Evolutionary conservation across 2,797 vertebrate genomes (phyloP).

Genomic region (Agapornis canus): DNA sequence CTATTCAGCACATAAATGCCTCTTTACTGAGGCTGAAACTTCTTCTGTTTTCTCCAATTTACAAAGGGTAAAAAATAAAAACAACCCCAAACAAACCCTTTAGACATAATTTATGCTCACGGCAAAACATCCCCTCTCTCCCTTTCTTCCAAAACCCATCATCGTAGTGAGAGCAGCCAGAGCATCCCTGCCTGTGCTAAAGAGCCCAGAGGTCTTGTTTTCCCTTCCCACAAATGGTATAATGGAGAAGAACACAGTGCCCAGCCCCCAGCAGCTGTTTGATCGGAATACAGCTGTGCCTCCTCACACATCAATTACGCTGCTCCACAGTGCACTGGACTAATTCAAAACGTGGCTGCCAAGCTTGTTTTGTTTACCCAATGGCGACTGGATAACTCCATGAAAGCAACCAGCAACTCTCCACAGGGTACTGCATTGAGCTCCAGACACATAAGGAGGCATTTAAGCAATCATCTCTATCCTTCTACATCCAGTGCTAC

Average conservation of each 20-base stretch:
- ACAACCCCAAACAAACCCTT: background rate
- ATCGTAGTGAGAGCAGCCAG: background rate
- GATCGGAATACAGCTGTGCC: background rate
- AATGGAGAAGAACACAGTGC: background rate
- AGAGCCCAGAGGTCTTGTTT: background rate
- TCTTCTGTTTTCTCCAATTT: background rate
- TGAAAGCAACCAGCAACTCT: background rate
- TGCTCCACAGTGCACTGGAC: background rate
- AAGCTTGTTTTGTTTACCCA: background rate
- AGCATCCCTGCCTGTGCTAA: background rate
- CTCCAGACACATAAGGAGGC: background rate
- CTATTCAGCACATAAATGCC: background rate
- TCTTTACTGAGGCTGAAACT: background rate
- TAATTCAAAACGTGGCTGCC: background rate
- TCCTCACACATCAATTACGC: background rate
- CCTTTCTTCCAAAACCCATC: background rate
- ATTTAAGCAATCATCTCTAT: background rate
- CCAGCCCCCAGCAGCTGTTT: background rate
- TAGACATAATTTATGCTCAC: background rate
- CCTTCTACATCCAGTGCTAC: background rate
- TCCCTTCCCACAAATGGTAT: background rate
- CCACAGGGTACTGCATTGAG: background rate
- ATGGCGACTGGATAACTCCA: background rate
- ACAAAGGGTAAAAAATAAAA: background rate
- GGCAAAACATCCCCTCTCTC: background rate